Evolutionary conservation across 92 coral and sea anemone species (phyloP), one percentile per base, ranked within the genome.

Genomic region (Zoanthus sociatus): DNA sequence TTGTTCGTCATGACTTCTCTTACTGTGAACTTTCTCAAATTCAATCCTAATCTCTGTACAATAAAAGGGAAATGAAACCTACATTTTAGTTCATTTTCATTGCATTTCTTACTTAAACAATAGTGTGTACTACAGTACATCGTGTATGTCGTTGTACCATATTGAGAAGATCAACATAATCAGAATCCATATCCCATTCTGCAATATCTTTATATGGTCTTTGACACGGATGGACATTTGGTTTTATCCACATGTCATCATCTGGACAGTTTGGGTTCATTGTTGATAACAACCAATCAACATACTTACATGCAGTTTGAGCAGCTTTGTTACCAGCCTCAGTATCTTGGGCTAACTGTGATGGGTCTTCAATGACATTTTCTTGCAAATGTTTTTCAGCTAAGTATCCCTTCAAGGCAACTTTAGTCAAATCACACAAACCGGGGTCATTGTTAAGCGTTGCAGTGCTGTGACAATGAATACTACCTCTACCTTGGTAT

Each of bases 231-330:
- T 37, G 42, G 42, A 37, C 1, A 58, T 58, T 58, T 58, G 96
- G 94, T 81, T 89, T 92, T 42, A 83, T 77, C 96, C 96, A 92
- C 16, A 54, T 15, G 46, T 89, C 91, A 70, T 84, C 60, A 4
- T 90, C 92, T 83, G 93, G 95, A 71, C 89, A 89, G 26, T 83
- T 61, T 77, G 96, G 94, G 87, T 93, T 93, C 71, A 87, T 73
- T 51, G 94, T 93, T 56, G 91, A 88, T 21, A 93, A 82, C 75
- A 93, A 61, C 87, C 91, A 89, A 83, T 89, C 93, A 58, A 87
- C 93, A 90, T 91, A 89, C 48, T 91, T 66, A 91, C 92, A 93
- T 16, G 91, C 89, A 50, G 71, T 79, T 68, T 86, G 76, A 37
- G 90, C 87, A 78, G 96, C 94, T 71, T 86, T 78, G 73, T 89